Base-by-base conservation (phyloP, 1,140 invertebrate species). In the Mercenaria mercenaria region DNA sequence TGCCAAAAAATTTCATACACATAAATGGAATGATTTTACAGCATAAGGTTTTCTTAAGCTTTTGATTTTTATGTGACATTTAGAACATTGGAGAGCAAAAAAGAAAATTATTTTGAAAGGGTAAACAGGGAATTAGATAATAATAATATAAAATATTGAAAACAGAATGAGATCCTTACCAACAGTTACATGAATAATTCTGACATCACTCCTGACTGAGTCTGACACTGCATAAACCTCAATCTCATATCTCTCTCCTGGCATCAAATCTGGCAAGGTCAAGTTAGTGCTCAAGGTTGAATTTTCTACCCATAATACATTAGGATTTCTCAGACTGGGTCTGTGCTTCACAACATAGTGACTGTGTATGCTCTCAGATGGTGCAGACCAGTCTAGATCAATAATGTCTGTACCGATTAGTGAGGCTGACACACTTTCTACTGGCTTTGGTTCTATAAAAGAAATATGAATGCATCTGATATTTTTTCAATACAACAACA, bases 221-320 rank as follows among this genome's bases (percentile, higher is more conserved):
- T 72, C 39, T 32, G 64, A 82, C 32, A 83, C 80, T 34, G 80
- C 61, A 39, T 83, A 89, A 41, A 89, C 80, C 50, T 89, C 69
- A 13, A 89, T 74, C 67, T 76, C 88, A 89, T 83, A 89, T 61
- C 52, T 67, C 56, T 89, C 88, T n/a, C 88, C 88, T 11, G 88
- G 88, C 32, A 89, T 74, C 20, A 89, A 37, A 47, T 82, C 50
- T 26, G 43, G 23, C 43, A 89, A 76, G 47, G 80, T 83, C 50
- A 89, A 52, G n/a, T 83, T 47, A 32, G 88, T 52, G 69, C 37
- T 76, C 43, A 74, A 76, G 6, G 88, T 89, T 0, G 88, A 83
- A 67, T 89, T 89, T 29, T 69, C 61, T 74, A 89, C 64, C 80
- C 80, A 89, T 26, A 64, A 64, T 64, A 79, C 80, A 77, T 77